phyloP scores from a whole-genome alignment of 2,797 vertebrate genomes.

The Orestias chungarensis region DNA sequence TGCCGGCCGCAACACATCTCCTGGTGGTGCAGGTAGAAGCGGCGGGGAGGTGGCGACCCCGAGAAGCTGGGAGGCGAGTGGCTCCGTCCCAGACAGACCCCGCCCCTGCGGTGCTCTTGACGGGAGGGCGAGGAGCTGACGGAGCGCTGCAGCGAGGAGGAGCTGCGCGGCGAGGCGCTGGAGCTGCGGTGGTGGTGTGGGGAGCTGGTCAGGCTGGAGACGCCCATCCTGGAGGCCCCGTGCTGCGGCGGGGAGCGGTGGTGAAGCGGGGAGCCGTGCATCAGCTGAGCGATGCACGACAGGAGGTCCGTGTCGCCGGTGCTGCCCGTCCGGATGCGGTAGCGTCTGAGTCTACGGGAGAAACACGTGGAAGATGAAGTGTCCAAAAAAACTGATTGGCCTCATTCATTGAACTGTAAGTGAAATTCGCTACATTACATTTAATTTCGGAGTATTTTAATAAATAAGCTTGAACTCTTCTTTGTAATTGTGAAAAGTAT shows the following conservation, averaged over 20 bases:
- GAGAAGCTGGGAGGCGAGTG: slow-evolving; percentile 96
- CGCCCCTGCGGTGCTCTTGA: slow-evolving; percentile 84
- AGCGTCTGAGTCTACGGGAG: slow-evolving; percentile 86
- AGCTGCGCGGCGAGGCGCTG: slow-evolving; percentile 93
- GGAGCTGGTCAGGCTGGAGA: slow-evolving; percentile 89
- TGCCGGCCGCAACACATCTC: slow-evolving; percentile 90
- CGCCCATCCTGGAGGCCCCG: slow-evolving; percentile 85
- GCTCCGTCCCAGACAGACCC: slow-evolving; percentile 85
- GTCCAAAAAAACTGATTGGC: too few species aligned
- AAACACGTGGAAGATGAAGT: slow-evolving; percentile 9
- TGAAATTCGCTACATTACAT: background rate
- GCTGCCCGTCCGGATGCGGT: slow-evolving; percentile 91
- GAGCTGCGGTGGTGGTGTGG: slow-evolving; percentile 88
- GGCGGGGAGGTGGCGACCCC: slow-evolving; percentile 90
- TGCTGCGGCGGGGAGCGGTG: slow-evolving; percentile 85
- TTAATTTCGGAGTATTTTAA: background rate
- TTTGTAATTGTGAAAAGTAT: background rate
- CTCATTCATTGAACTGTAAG: too few species aligned
- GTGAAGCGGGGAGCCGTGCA: slow-evolving; percentile 88
- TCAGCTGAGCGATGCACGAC: slow-evolving; percentile 94
- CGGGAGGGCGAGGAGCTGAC: slow-evolving; percentile 95
- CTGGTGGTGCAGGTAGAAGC: slow-evolving; percentile 90
- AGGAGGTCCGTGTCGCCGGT: slow-evolving; percentile 95
- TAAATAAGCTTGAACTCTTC: background rate
- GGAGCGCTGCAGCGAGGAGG: slow-evolving; percentile 94